Evolutionary conservation across 2,113 vertebrate genomes (phyloP).

Genomic region (Phyllopteryx taeniolatus): DNA sequence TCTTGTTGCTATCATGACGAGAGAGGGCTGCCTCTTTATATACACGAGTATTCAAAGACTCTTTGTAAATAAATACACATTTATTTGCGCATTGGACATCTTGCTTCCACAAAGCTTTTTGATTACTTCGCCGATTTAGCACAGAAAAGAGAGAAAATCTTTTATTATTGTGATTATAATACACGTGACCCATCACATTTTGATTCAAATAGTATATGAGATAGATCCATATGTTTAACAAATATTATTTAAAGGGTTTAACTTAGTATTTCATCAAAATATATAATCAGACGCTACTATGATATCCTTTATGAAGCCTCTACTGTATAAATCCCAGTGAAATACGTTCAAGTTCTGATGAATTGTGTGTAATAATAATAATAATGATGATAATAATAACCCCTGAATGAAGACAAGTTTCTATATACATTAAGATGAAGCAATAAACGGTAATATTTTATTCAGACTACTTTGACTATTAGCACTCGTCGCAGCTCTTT

Average conservation of each 20-base stretch:
- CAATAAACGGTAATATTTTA: constrained; percentile 63
- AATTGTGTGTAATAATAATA: constrained; percentile 37
- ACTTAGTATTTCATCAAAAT: constrained; percentile 66
- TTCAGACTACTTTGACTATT: constrained; percentile 44
- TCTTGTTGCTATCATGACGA: constrained; percentile 50
- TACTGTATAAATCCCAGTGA: constrained; percentile 55
- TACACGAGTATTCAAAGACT: background rate
- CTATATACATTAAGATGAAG: constrained; percentile 64
- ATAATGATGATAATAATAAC: constrained; percentile 22
- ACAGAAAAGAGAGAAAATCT: constrained; percentile 44
- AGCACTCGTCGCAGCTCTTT: constrained; percentile 6
- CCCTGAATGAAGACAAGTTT: constrained; percentile 47
- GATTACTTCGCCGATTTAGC: constrained; percentile 24
- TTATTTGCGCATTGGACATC: constrained; percentile 38
- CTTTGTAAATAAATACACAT: constrained; percentile 3
- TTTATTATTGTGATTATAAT: constrained; percentile 45
- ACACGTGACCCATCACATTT: constrained; percentile 45
- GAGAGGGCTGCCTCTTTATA: constrained; percentile 41
- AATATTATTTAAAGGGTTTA: constrained; percentile 64
- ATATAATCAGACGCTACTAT: constrained; percentile 62
- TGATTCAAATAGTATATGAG: constrained; percentile 61
- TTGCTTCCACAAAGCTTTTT: constrained; percentile 44
- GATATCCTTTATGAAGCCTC: constrained; percentile 58
- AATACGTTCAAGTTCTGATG: constrained; percentile 26
- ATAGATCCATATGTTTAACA: constrained; percentile 64